A percentile compares a stretch with the other conserved stretches of the same genome.
Conservation (phyloP, 2,797 vertebrate genomes). For the Chromis chromis region DNA sequence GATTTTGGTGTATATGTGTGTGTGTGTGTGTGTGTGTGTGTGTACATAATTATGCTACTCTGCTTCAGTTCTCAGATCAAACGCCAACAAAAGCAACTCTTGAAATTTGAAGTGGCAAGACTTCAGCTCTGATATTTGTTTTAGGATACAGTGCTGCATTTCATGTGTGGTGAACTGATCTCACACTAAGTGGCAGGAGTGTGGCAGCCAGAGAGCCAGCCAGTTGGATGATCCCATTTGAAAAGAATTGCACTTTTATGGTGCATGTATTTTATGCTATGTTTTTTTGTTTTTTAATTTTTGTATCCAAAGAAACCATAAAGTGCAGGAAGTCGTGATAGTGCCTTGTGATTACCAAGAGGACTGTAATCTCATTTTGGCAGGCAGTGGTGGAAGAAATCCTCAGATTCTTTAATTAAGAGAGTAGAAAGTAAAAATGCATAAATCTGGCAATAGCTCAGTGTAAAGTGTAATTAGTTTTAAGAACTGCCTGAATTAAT, state of each 20-base stretch:
- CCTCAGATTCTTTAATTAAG: not conserved
- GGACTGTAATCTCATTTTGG: too few species aligned
- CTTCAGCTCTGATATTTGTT: constrained; percentile 74
- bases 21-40: constrained; percentile 50
- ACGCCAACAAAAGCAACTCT: constrained; percentile 83
- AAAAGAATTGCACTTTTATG: constrained; percentile 25
- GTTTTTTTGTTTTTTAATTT: not conserved
- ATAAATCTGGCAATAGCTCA: not conserved
- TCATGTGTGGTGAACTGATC: constrained; percentile 71
- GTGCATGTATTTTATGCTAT: constrained; percentile 5
- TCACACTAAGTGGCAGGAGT: constrained; percentile 63
- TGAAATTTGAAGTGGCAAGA: constrained; percentile 81
- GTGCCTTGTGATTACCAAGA: not conserved
- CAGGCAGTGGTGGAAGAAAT: not conserved
- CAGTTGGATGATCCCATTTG: constrained; percentile 45
- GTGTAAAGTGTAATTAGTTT: not conserved
- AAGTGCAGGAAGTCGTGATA: not conserved
- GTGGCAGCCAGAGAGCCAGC: constrained; percentile 43
- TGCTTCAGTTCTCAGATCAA: constrained; percentile 76
- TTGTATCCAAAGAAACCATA: constrained; percentile 9
- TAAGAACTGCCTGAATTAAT: not conserved
- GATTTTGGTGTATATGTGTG: constrained; percentile 43
- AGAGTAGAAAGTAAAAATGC: not conserved
- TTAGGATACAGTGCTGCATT: constrained; percentile 78
- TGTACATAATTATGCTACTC: constrained; percentile 71